These are phyloP conservation scores for Ormyrus labotus DNA, from an alignment of 2,888 invertebrate genomes.

Conservation along the genomic window DNA sequence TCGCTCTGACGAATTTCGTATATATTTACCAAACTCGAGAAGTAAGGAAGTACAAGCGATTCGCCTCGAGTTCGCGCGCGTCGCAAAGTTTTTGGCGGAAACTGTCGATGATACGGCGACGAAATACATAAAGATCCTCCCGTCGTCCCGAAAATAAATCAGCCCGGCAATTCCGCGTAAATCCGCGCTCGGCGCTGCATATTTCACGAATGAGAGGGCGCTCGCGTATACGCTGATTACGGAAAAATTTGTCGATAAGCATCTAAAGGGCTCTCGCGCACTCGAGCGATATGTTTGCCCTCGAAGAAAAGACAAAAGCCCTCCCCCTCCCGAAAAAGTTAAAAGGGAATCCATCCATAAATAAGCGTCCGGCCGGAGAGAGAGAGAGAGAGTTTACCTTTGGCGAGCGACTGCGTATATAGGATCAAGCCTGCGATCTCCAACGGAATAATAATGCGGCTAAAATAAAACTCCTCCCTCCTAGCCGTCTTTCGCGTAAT, in stretches of 20 bases:
- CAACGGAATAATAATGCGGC: slow-evolving; percentile 75
- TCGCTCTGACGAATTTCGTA: too few species aligned
- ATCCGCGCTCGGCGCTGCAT: slow-evolving; percentile 18
- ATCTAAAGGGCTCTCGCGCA: slow-evolving; percentile 13
- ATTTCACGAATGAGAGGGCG: slow-evolving; percentile 28
- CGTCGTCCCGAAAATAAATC: not conserved
- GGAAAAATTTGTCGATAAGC: slow-evolving; percentile 52
- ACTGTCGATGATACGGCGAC: slow-evolving; percentile 9
- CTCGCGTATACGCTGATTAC: slow-evolving; percentile 38
- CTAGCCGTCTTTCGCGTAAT: slow-evolving; percentile 40
- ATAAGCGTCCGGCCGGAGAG: slow-evolving; percentile 64
- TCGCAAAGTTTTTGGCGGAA: not conserved
- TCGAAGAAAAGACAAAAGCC: slow-evolving; percentile 48
- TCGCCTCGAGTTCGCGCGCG: too few species aligned
- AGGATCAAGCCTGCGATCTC: slow-evolving; percentile 73
- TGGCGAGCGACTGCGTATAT: slow-evolving; percentile 52
- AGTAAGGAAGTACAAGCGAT: too few species aligned
- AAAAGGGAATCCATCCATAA: slow-evolving; percentile 75
- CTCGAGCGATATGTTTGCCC: not conserved
- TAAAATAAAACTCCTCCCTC: slow-evolving; percentile 71
- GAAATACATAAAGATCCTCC: not conserved
- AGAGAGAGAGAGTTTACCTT: slow-evolving; percentile 63
- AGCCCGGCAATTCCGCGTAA: not conserved
- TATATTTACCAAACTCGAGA: too few species aligned
- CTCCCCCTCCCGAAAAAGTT: slow-evolving; percentile 65